phyloP scores from a whole-genome alignment of 1,140 invertebrate genomes.

The Drosophila grimshawi region DNA sequence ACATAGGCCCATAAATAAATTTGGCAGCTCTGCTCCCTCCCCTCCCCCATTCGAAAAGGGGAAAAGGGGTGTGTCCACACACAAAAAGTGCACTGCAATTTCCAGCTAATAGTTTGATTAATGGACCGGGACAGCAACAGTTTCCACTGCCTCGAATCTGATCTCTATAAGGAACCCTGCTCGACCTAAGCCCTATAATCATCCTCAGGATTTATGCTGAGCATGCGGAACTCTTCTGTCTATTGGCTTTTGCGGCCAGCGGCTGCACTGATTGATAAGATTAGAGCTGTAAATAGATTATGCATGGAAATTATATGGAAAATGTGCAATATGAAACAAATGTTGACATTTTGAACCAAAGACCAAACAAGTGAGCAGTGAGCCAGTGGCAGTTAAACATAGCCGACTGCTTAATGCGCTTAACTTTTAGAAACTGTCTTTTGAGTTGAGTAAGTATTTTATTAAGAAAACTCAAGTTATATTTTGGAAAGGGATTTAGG shows the following conservation, averaged over 20 bases:
- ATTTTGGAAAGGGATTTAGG: background rate
- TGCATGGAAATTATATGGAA: conserved; percentile 63
- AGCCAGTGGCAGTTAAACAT: too few relatives aligned
- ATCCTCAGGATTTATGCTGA: conserved; percentile 8
- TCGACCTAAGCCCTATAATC: conserved; percentile 51
- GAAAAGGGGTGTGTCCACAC: conserved; percentile 60
- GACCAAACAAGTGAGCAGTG: background rate
- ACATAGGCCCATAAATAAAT: conserved; percentile 68
- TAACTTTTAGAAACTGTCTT: background rate
- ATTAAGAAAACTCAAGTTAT: too few relatives aligned
- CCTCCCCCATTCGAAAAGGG: background rate
- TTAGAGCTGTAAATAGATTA: conserved; percentile 67
- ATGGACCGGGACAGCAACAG: conserved; percentile 66
- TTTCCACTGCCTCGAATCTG: background rate
- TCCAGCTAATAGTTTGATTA: conserved; percentile 84
- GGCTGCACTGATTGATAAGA: conserved; percentile 68
- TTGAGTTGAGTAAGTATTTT: too few relatives aligned
- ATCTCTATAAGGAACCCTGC: conserved; percentile 2
- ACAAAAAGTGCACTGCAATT: conserved; percentile 49
- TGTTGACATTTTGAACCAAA: conserved; percentile 61
- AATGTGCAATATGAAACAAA: conserved; percentile 74
- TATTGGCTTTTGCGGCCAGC: background rate
- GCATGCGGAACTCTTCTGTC: background rate
- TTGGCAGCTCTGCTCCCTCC: background rate
- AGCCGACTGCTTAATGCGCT: background rate